phyloP scores from a whole-genome alignment of 64 coral and sea anemone species.

The Pachyseris speciosa region DNA sequence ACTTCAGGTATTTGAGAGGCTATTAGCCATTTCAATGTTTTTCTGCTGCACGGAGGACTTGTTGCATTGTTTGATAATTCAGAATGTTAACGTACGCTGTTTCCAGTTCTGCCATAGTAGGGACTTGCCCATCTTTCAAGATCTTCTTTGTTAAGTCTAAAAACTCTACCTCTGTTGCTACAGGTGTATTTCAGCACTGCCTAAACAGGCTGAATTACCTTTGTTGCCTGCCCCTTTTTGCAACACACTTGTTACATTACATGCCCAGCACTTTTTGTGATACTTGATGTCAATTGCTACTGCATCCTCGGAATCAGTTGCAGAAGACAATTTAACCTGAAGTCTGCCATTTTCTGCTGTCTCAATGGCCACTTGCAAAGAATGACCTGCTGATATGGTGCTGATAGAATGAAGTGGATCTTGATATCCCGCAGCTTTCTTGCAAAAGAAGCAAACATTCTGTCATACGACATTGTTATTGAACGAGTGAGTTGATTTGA shows the following conservation, averaged over 20 bases:
- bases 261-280: too few relatives aligned
- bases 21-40: constrained; percentile 1
- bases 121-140: constrained; percentile 13
- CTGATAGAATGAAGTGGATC: neutral
- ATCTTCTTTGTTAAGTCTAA: neutral
- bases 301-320: constrained; percentile 14
- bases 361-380: neutral
- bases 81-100: neutral
- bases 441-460: constrained; percentile 60
- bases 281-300: too few relatives aligned
- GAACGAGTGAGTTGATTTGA: too few relatives aligned
- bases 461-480: constrained; percentile 36
- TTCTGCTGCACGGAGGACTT: too few relatives aligned
- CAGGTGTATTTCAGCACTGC: too few relatives aligned
- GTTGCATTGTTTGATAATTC: too few relatives aligned
- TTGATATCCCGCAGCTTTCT: neutral
- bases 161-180: constrained; percentile 27
- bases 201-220: neutral
- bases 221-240: neutral
- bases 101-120: constrained; percentile 13
- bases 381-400: constrained; percentile 16
- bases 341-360: neutral
- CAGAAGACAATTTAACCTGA: constrained; percentile 4
- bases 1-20: neutral
- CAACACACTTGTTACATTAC: constrained; percentile 9